Percentiles rank a stretch among this genome's conserved stretches.
These are phyloP conservation scores for Zootermopsis nevadensis DNA, from an alignment of 2,888 invertebrate genomes.

Conservation along the genomic window DNA sequence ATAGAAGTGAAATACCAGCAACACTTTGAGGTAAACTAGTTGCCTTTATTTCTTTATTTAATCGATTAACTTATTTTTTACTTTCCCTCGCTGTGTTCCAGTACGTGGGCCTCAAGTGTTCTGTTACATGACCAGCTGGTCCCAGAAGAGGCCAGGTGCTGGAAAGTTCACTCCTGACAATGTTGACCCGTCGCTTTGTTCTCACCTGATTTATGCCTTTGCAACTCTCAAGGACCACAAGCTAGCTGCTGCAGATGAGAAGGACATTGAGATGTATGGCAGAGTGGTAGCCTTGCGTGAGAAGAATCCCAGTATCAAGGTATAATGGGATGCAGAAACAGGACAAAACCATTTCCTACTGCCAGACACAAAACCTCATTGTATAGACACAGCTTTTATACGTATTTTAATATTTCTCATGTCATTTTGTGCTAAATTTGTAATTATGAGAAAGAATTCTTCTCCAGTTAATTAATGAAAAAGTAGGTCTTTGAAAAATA, in stretches of 20 bases:
- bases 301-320: constrained; percentile 89
- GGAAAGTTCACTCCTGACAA: constrained; percentile 92
- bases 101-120: constrained; percentile 88
- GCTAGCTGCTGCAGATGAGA: constrained; percentile 81
- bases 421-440: no score
- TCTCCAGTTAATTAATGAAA: no score
- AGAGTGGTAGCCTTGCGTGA: constrained; percentile 86
- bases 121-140: constrained; percentile 98
- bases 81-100: constrained; percentile 61
- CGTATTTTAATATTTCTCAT: no score
- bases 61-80: constrained; percentile 26
- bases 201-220: constrained; percentile 95
- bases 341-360: no score
- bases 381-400: no score
- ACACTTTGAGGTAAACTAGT: no score
- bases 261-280: constrained; percentile 88
- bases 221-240: constrained; percentile 90
- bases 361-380: no score
- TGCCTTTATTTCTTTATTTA: not conserved
- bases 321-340: constrained; percentile 56
- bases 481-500: no score
- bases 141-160: constrained; percentile 87
- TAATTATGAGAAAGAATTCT: no score
- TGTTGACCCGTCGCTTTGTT: constrained; percentile 89
- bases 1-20: not conserved